These are phyloP conservation scores for Solenopsis invicta DNA, from an alignment of 1,140 invertebrate species.

Conservation along the genomic window DNA sequence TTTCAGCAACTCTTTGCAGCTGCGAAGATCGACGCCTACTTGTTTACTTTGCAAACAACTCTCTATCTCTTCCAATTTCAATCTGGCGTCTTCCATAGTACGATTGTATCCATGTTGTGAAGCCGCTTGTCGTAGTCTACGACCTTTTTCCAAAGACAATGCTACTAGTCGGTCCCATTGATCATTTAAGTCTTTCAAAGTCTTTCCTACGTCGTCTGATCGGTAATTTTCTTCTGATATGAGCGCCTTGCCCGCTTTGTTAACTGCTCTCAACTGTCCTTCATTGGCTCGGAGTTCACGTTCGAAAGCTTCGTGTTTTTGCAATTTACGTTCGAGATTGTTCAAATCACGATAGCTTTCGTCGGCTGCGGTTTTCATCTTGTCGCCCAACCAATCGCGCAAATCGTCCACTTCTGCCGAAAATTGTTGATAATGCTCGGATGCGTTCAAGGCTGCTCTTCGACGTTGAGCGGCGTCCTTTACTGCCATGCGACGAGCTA, in stretches of 20 bases:
- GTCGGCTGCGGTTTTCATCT: slow-evolving; percentile 95
- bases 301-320: slow-evolving; percentile 99
- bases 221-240: slow-evolving; percentile 91
- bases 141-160: slow-evolving; percentile 94
- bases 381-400: slow-evolving; percentile 96
- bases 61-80: slow-evolving; percentile 93
- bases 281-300: slow-evolving; percentile 97
- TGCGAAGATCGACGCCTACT: slow-evolving; percentile 94
- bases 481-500: slow-evolving; percentile 91
- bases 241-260: slow-evolving; percentile 92
- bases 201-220: slow-evolving; percentile 89
- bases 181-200: slow-evolving; percentile 90
- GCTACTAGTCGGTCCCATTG: slow-evolving; percentile 91
- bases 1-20: slow-evolving; percentile 95
- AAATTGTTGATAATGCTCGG: slow-evolving; percentile 94
- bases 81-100: slow-evolving; percentile 93
- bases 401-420: slow-evolving; percentile 96
- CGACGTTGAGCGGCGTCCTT: slow-evolving; percentile 92
- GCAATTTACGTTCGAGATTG: slow-evolving; percentile 97
- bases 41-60: slow-evolving; percentile 92
- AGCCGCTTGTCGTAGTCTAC: slow-evolving; percentile 92
- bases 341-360: slow-evolving; percentile 97
- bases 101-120: slow-evolving; percentile 93
- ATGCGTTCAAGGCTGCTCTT: slow-evolving; percentile 91
- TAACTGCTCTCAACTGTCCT: slow-evolving; percentile 94